phyloP scores from a whole-genome alignment of 2,888 invertebrate genomes.

The Papilio elwesi region DNA sequence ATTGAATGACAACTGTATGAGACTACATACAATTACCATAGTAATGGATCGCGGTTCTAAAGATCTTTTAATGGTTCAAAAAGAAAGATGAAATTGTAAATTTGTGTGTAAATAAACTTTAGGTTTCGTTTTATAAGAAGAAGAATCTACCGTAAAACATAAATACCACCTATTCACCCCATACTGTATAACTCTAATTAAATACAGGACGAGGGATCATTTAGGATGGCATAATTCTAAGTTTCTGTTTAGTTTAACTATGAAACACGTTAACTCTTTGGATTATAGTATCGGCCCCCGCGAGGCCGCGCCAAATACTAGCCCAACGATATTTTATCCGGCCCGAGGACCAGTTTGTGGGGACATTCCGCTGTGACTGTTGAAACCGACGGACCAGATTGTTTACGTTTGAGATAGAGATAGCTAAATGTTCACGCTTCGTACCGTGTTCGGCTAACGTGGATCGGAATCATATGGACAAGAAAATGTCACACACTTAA shows the following conservation, averaged over 20 bases:
- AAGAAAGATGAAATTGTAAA: too few relatives aligned
- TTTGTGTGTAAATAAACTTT: too few relatives aligned
- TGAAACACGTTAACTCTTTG: slow-evolving; percentile 10
- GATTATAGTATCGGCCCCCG: slow-evolving; percentile 48
- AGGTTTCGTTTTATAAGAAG: too few relatives aligned
- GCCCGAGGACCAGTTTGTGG: slow-evolving; percentile 46
- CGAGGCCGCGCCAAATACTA: slow-evolving; percentile 61
- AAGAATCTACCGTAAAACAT: too few relatives aligned
- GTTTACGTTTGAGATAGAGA: slow-evolving; percentile 80
- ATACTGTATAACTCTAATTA: slow-evolving; percentile 6
- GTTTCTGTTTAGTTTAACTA: background rate
- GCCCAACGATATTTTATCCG: slow-evolving; percentile 56
- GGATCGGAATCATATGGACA: slow-evolving; percentile 51
- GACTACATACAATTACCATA: too few relatives aligned
- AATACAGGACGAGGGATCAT: too few relatives aligned
- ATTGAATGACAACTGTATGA: too few relatives aligned
- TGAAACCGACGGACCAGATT: slow-evolving; percentile 78
- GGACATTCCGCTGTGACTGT: slow-evolving; percentile 55
- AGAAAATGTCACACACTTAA: slow-evolving; percentile 5
- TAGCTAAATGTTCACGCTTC: slow-evolving; percentile 70
- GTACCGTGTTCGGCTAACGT: slow-evolving; percentile 49
- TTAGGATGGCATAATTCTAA: background rate
- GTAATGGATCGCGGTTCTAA: too few relatives aligned
- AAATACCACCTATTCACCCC: too few relatives aligned
- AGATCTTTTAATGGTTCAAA: too few relatives aligned